These are phyloP conservation scores for Spondyliosoma cantharus DNA, from an alignment of 2,797 vertebrate genomes.

Conservation along the genomic window DNA sequence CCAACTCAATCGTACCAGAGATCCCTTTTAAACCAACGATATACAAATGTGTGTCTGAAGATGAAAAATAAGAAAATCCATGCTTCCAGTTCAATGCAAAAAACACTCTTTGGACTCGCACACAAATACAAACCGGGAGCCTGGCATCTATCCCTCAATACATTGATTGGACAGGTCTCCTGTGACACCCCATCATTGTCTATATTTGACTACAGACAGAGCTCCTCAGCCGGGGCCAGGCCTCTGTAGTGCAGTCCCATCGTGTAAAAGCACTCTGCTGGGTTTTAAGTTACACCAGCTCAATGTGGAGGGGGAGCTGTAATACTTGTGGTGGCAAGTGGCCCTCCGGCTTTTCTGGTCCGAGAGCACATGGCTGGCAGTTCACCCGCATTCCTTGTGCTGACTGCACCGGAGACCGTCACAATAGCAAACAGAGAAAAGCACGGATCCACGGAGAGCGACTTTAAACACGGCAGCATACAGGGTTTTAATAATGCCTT, in stretches of 20 bases:
- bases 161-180: constrained; percentile 73
- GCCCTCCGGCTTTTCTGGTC: constrained; percentile 60
- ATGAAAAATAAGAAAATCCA: not conserved
- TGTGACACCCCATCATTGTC: constrained; percentile 67
- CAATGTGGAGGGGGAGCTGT: constrained; percentile 32
- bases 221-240: constrained; percentile 37
- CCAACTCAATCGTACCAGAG: not conserved
- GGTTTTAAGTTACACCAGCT: constrained; percentile 72
- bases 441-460: not conserved
- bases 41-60: not conserved
- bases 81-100: not conserved
- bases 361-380: constrained; percentile 72
- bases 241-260: constrained; percentile 35
- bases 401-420: constrained; percentile 44
- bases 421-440: constrained; percentile 35
- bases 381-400: constrained; percentile 56
- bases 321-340: constrained; percentile 60
- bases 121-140: constrained; percentile 44
- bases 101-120: not conserved
- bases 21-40: not conserved
- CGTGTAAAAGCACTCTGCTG: constrained; percentile 40
- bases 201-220: constrained; percentile 46
- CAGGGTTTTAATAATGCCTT: not conserved
- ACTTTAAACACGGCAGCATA: constrained; percentile 10
- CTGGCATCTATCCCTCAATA: constrained; percentile 56